phyloP scores from a whole-genome alignment of 2,888 invertebrate genomes.

The Apantesis nais region DNA sequence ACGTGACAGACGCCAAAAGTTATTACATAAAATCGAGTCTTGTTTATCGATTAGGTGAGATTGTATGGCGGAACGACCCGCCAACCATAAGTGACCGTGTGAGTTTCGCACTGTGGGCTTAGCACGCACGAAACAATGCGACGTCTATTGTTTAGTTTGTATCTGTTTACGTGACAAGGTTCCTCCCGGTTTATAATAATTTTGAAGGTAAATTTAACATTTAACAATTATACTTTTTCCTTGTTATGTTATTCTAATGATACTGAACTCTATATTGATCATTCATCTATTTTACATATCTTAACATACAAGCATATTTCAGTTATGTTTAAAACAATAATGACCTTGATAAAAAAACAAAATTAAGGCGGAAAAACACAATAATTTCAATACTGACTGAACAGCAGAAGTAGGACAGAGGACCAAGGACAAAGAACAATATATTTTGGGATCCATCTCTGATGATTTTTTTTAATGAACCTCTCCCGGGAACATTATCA shows the following conservation, averaged over 20 bases:
- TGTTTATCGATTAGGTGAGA: conserved; percentile 73
- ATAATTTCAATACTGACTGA: no score
- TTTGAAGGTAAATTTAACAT: background rate
- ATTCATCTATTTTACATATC: no score
- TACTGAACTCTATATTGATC: background rate
- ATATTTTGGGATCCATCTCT: no score
- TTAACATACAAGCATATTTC: no score
- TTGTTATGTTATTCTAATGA: background rate
- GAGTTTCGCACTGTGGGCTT: conserved; percentile 19
- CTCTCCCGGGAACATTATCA: no score
- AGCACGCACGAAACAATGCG: background rate
- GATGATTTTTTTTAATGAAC: no score
- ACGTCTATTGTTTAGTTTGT: background rate
- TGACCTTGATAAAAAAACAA: no score
- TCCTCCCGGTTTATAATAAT: background rate
- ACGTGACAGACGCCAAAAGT: conserved; percentile 64
- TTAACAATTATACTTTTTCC: background rate
- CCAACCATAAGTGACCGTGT: conserved; percentile 32
- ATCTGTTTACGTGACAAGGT: background rate
- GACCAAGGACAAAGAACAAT: no score
- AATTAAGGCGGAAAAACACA: no score
- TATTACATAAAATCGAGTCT: conserved; percentile 72
- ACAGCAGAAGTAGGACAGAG: no score
- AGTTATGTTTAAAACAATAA: no score
- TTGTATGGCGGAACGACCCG: conserved; percentile 50